Conservation (phyloP, 2,113 vertebrate species). For the Ictidomys tridecemlineatus region DNA sequence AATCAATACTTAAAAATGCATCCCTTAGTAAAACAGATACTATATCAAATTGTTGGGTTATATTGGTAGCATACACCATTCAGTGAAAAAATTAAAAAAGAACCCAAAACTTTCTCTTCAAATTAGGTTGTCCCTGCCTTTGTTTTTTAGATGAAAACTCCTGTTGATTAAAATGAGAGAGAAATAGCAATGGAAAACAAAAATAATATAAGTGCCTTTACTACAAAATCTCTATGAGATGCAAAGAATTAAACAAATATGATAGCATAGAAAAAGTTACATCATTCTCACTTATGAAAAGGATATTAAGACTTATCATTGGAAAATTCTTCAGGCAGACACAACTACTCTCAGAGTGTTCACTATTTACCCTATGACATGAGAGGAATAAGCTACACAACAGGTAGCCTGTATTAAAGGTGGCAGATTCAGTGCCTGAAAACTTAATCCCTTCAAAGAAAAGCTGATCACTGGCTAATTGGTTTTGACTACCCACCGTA, state of each 20-base stretch:
- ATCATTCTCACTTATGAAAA: neutral
- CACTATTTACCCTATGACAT: neutral
- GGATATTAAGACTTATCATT: neutral
- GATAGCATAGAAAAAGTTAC: neutral
- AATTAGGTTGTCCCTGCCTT: no score
- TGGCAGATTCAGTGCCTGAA: neutral
- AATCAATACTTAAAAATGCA: neutral
- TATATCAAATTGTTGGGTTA: neutral
- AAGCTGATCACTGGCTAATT: neutral
- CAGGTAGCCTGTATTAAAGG: neutral
- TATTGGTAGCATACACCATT: neutral
- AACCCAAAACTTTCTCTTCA: no score
- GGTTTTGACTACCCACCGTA: neutral
- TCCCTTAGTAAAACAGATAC: neutral
- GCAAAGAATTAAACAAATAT: slow-evolving; percentile 33
- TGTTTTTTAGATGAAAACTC: neutral
- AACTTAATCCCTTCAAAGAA: slow-evolving; percentile 12
- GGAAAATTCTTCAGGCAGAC: neutral
- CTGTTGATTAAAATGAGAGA: neutral
- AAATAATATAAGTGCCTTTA: neutral
- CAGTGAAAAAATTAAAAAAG: accelerated
- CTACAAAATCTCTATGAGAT: neutral
- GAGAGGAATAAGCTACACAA: neutral
- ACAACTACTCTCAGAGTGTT: neutral
- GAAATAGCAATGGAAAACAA: neutral